A percentile compares a stretch with the other conserved stretches of the same genome.
These are phyloP conservation scores for Microcaecilia unicolor DNA, from an alignment of 2,797 vertebrate species.

Conservation along the genomic window DNA sequence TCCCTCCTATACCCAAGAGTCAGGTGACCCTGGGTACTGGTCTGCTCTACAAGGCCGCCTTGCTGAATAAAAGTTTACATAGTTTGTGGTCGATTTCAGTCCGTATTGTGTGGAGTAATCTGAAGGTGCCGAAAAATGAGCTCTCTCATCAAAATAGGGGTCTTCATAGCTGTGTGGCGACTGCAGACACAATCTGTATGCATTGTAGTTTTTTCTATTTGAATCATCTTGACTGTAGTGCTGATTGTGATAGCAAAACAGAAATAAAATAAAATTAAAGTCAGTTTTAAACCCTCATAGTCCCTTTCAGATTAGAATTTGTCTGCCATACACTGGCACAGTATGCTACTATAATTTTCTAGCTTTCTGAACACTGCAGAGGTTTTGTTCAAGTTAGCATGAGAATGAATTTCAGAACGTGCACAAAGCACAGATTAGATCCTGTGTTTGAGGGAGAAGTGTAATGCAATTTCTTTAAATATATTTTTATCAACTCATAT, in stretches of 20 bases:
- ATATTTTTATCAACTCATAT: no score
- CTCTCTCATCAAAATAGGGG: conserved; percentile 79
- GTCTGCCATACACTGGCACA: no score
- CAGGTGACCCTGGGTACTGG: conserved; percentile 92
- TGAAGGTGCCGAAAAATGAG: conserved; percentile 73
- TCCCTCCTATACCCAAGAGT: conserved; percentile 88
- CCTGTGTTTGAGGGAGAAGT: no score
- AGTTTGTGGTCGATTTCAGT: conserved; percentile 86
- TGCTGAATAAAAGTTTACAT: conserved; percentile 94
- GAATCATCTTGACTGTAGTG: conserved; percentile 82
- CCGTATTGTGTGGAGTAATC: conserved; percentile 79
- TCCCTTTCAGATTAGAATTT: no score
- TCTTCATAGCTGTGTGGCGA: conserved; percentile 88
- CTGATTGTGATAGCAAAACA: conserved; percentile 54
- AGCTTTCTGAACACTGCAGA: no score
- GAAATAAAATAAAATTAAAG: conserved; percentile 17
- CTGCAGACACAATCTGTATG: conserved; percentile 86
- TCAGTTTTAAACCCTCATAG: no score
- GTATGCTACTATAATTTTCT: no score
- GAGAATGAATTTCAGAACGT: no score
- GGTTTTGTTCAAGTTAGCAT: no score
- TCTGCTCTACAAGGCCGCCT: conserved; percentile 84
- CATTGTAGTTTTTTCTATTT: conserved; percentile 79
- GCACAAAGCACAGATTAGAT: no score
- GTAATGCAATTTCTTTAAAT: no score